Percentiles rank a stretch among this genome's conserved stretches.
Conservation (phyloP, 2,797 vertebrate genomes). For the Cyclopterus lumpus region DNA sequence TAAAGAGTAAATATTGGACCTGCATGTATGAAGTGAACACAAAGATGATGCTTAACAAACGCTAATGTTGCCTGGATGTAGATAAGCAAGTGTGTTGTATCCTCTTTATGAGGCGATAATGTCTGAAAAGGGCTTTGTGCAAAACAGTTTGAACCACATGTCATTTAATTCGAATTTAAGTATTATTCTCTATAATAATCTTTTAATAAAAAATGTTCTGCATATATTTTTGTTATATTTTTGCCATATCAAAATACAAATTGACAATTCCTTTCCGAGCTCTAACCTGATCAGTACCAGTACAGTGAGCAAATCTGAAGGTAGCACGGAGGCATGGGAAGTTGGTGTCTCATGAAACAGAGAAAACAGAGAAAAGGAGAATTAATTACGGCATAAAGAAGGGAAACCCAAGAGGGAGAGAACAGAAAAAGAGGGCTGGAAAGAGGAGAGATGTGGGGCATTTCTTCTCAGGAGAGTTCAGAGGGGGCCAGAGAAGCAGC, state of each 20-base stretch:
- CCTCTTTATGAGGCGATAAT: neutral
- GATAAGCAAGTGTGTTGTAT: neutral
- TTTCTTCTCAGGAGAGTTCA: slow-evolving; percentile 80
- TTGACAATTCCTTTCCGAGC: neutral
- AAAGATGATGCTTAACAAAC: neutral
- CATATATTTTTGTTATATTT: neutral
- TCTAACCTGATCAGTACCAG: neutral
- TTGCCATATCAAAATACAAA: neutral
- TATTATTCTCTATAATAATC: neutral
- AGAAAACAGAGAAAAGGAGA: slow-evolving; percentile 11
- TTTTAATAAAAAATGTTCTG: neutral
- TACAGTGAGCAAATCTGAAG: neutral
- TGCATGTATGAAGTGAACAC: neutral
- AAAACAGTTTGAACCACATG: neutral
- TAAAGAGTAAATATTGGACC: neutral
- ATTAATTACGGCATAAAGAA: slow-evolving; percentile 29
- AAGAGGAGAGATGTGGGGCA: slow-evolving; percentile 65
- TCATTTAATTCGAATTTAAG: neutral
- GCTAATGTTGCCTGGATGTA: neutral
- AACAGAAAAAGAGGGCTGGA: slow-evolving; percentile 14
- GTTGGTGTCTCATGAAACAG: slow-evolving; percentile 12
- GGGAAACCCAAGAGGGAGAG: slow-evolving; percentile 30
- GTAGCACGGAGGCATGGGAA: neutral
- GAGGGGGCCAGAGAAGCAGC: slow-evolving; percentile 71
- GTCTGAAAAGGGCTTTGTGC: neutral